phyloP scores from a whole-genome alignment of 2,888 invertebrate genomes.

The Troilus luridus region DNA sequence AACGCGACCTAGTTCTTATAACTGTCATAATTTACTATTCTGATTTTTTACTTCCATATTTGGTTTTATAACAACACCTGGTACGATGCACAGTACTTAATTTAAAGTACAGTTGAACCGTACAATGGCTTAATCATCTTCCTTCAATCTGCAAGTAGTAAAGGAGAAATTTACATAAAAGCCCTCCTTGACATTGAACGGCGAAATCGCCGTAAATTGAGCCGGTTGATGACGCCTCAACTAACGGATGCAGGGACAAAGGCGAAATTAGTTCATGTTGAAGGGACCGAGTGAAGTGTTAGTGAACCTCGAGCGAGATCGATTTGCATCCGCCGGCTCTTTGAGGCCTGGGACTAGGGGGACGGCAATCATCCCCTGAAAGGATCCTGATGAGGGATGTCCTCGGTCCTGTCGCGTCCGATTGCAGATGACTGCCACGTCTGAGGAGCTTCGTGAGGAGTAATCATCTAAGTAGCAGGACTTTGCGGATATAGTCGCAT shows the following conservation, averaged over 20 bases:
- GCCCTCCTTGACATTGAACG: neutral
- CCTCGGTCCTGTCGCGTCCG: neutral
- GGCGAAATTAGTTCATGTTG: slow-evolving; percentile 45
- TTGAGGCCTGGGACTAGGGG: neutral
- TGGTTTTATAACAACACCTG: no score
- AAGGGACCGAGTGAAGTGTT: neutral
- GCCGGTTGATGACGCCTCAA: slow-evolving; percentile 2
- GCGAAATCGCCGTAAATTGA: neutral
- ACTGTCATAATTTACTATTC: no score
- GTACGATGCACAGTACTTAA: no score
- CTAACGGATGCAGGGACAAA: slow-evolving; percentile 34
- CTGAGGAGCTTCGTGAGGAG: neutral
- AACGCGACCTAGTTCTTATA: no score
- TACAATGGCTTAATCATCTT: neutral
- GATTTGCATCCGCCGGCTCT: slow-evolving; percentile 11
- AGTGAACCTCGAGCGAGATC: neutral
- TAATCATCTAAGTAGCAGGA: neutral
- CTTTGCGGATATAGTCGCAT: neutral
- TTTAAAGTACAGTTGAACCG: no score
- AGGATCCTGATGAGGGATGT: neutral
- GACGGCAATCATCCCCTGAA: neutral
- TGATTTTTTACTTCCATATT: no score
- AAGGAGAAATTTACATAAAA: neutral
- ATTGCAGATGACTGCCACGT: neutral
- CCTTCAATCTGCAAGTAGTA: neutral